Percentiles rank a stretch among this genome's conserved stretches.
These are phyloP conservation scores for Dicrostonyx torquatus DNA, from an alignment of 2,797 vertebrate species.

Conservation along the genomic window DNA sequence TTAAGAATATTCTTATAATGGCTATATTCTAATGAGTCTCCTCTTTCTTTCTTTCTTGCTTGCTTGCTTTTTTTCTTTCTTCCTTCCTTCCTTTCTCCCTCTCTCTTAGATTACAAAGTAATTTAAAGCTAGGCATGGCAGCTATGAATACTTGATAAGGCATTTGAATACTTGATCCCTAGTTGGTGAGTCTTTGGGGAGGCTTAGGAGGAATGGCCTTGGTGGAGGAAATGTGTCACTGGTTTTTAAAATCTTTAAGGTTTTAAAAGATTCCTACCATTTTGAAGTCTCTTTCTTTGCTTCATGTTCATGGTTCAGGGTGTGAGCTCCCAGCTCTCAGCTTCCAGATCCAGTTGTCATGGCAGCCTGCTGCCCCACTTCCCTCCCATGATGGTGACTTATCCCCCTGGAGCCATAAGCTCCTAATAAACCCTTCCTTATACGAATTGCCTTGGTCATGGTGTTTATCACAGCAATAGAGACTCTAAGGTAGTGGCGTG, in stretches of 20 bases:
- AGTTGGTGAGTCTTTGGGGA: background rate
- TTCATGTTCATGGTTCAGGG: background rate
- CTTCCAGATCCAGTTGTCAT: background rate
- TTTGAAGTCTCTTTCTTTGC: background rate
- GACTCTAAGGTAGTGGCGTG: background rate
- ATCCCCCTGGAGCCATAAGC: background rate
- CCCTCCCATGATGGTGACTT: background rate
- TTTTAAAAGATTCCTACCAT: background rate
- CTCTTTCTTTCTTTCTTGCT: background rate
- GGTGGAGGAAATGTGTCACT: background rate
- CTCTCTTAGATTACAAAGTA: background rate
- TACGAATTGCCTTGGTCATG: background rate
- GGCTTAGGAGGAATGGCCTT: background rate
- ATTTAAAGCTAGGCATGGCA: background rate
- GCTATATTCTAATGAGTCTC: background rate
- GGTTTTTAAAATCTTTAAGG: background rate
- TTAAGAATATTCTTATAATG: constrained; percentile 51
- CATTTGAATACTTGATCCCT: background rate
- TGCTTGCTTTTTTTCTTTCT: too few relatives aligned
- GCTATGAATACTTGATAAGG: background rate
- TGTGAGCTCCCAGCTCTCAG: background rate
- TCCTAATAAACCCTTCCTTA: background rate
- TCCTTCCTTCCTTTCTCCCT: background rate
- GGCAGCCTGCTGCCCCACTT: background rate
- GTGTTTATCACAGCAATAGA: background rate